These are phyloP conservation scores for Harpagoxenus sublaevis DNA, from an alignment of 2,888 invertebrate genomes.

Conservation along the genomic window DNA sequence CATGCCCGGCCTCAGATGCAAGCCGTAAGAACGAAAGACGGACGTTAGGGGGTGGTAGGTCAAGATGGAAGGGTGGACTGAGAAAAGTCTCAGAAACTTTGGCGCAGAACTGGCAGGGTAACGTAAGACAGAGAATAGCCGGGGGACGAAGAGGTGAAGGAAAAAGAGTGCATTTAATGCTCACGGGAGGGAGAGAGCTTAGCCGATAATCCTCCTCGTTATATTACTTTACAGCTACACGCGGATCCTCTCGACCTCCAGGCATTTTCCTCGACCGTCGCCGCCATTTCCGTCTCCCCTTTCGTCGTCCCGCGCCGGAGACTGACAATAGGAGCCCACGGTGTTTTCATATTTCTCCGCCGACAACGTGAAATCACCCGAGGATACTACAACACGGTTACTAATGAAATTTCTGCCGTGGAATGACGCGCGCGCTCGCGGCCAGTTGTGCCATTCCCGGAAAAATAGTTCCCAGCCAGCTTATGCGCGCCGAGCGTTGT, in stretches of 20 bases:
- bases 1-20: conserved; percentile 55
- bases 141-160: conserved; percentile 36
- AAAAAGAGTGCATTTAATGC: conserved; percentile 71
- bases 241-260: conserved; percentile 51
- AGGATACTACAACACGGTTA: conserved; percentile 61
- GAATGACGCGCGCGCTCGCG: conserved; percentile 39
- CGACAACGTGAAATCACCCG: conserved; percentile 63
- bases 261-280: conserved; percentile 20
- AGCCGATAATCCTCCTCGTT: conserved; percentile 79
- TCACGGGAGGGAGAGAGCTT: conserved; percentile 62
- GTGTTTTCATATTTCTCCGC: conserved; percentile 70
- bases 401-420: conserved; percentile 73
- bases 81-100: conserved; percentile 62
- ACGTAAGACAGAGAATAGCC: conserved; percentile 46
- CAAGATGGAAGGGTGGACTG: conserved; percentile 19
- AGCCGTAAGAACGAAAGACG: conserved; percentile 41
- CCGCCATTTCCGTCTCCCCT: background rate
- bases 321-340: conserved; percentile 47
- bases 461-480: conserved; percentile 37
- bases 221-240: conserved; percentile 76
- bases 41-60: conserved; percentile 26
- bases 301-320: background rate
- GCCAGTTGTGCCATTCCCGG: conserved; percentile 46
- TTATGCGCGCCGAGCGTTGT: conserved; percentile 25
- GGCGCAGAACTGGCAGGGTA: conserved; percentile 62